These are phyloP conservation scores for Oreotrochilus melanogaster DNA, from an alignment of 2,113 vertebrate genomes.

Conservation along the genomic window DNA sequence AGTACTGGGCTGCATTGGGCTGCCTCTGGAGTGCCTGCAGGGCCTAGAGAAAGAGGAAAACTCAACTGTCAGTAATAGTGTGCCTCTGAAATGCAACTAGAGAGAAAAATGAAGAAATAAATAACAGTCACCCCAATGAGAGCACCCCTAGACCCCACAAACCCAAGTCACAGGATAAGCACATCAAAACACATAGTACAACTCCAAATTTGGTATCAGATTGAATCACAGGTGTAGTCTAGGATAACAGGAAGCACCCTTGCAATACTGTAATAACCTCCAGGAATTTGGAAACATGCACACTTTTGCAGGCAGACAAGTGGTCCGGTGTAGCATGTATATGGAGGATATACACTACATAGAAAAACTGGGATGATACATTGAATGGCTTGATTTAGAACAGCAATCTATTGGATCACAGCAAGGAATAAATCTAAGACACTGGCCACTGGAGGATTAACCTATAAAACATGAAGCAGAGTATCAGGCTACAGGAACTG, in stretches of 20 bases:
- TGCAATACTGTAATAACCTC: not conserved
- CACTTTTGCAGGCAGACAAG: not conserved
- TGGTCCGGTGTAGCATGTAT: not conserved
- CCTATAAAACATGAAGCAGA: not conserved
- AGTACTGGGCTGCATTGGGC: slow-evolving; percentile 97
- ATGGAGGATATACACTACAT: not conserved
- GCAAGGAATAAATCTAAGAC: not conserved
- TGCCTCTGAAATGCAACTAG: not conserved
- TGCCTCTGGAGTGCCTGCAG: slow-evolving; percentile 95
- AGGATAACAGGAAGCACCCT: not conserved
- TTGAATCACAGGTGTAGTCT: not conserved
- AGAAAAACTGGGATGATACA: not conserved
- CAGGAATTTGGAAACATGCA: not conserved
- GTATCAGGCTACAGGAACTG: not conserved
- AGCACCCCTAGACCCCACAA: not conserved
- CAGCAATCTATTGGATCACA: not conserved
- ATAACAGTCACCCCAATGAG: not conserved
- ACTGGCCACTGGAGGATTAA: not conserved
- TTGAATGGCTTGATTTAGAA: not conserved
- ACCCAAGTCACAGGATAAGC: not conserved
- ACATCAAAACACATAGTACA: not conserved
- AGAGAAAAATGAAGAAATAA: not conserved
- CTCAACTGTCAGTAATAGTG: not conserved
- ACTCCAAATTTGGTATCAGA: not conserved
- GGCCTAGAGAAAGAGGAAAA: slow-evolving; percentile 79